Conservation (phyloP, 2,888 invertebrate genomes). For the Automeris io region DNA sequence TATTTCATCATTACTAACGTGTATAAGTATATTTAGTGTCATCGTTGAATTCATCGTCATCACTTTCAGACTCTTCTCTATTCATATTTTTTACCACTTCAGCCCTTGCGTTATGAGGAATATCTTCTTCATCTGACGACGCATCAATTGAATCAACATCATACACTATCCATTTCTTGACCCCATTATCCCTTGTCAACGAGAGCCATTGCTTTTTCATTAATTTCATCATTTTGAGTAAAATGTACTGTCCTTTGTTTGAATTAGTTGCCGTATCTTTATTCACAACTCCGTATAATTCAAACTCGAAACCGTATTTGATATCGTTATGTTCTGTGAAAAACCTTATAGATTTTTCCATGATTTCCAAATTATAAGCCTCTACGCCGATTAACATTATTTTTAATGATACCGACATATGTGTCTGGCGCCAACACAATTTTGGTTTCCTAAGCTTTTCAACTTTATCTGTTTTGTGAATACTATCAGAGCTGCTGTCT, state of each 20-base stretch:
- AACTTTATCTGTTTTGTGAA: no score
- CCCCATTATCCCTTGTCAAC: constrained; percentile 31
- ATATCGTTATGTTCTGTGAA: constrained; percentile 31
- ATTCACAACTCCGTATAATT: constrained; percentile 53
- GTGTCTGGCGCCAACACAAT: constrained; percentile 55
- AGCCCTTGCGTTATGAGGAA: constrained; percentile 16
- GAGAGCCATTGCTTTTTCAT: constrained; percentile 47
- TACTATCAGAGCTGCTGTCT: no score
- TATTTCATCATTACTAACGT: neutral
- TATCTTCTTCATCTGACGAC: constrained; percentile 47
- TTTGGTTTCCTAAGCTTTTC: constrained; percentile 38
- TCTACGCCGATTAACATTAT: constrained; percentile 49
- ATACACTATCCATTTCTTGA: constrained; percentile 54
- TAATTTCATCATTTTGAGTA: constrained; percentile 42
- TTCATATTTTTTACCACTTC: constrained; percentile 27
- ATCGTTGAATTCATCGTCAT: constrained; percentile 37
- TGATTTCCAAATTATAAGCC: constrained; percentile 41
- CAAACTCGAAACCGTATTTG: constrained; percentile 48
- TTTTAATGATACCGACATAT: constrained; percentile 38
- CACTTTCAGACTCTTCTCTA: constrained; percentile 29
- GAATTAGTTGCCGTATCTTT: constrained; percentile 31
- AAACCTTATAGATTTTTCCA: constrained; percentile 40
- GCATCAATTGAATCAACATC: constrained; percentile 49
- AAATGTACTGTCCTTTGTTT: constrained; percentile 55
- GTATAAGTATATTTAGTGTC: neutral